These are phyloP conservation scores for Drosophila picticornis DNA, from an alignment of 2,888 invertebrate species.

Conservation along the genomic window DNA sequence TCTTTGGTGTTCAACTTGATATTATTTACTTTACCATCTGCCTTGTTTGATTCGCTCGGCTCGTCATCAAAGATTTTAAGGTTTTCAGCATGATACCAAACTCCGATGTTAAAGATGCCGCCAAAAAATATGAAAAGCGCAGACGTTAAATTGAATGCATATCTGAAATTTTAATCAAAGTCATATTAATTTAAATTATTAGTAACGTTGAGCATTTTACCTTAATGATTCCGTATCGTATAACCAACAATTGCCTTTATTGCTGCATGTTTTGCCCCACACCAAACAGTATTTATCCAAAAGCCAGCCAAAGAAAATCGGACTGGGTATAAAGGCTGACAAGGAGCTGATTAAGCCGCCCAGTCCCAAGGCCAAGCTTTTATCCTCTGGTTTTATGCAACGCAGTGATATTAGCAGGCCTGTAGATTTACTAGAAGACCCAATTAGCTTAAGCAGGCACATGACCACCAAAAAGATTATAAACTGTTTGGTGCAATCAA, in stretches of 20 bases:
- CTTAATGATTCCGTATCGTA: slow-evolving; percentile 88
- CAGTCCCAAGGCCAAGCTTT: slow-evolving; percentile 89
- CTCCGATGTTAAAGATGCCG: slow-evolving; percentile 87
- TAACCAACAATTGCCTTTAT: slow-evolving; percentile 90
- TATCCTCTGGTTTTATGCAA: slow-evolving; percentile 89
- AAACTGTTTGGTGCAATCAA: slow-evolving; percentile 87
- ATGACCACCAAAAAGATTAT: slow-evolving; percentile 86
- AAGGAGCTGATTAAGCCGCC: slow-evolving; percentile 88
- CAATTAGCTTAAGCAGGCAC: slow-evolving; percentile 86
- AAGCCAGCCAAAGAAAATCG: slow-evolving; percentile 90
- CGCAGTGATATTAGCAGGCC: slow-evolving; percentile 87
- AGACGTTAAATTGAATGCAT: slow-evolving; percentile 88
- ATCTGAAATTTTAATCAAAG: slow-evolving; percentile 66
- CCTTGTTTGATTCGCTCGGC: slow-evolving; percentile 4
- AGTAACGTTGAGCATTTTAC: slow-evolving; percentile 35
- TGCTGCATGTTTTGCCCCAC: slow-evolving; percentile 90
- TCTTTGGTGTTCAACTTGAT: neutral
- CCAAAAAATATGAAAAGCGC: slow-evolving; percentile 88
- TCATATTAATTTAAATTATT: neutral
- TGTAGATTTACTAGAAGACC: slow-evolving; percentile 87
- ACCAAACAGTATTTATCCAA: slow-evolving; percentile 88
- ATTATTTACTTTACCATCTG: slow-evolving; percentile 3
- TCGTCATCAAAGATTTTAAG: slow-evolving; percentile 89
- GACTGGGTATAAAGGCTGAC: slow-evolving; percentile 90
- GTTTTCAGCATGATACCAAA: slow-evolving; percentile 88